Evolutionary conservation across 2,797 vertebrate genomes (phyloP).

Genomic region (Chelon labrosus): DNA sequence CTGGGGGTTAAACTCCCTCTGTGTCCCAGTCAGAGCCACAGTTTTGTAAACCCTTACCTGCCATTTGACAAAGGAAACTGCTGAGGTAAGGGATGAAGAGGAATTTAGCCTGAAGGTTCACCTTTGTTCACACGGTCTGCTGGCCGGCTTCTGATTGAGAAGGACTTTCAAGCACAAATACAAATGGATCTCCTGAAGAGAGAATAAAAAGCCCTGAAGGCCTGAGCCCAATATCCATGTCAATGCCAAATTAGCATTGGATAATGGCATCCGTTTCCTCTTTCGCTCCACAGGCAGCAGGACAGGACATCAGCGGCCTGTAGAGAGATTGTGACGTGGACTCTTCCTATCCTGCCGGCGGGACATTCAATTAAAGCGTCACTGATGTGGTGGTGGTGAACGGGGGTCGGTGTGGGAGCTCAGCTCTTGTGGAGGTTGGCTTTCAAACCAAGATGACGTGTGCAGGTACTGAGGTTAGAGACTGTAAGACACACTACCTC

Average conservation of each 20-base stretch:
- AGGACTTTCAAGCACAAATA: slow-evolving; percentile 49
- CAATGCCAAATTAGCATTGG: slow-evolving; percentile 69
- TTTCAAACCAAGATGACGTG: not conserved
- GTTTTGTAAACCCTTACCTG: slow-evolving; percentile 48
- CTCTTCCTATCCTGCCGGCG: slow-evolving; percentile 55
- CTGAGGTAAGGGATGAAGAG: slow-evolving; percentile 38
- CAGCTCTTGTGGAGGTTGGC: slow-evolving; percentile 9
- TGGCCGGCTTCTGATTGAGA: slow-evolving; percentile 5
- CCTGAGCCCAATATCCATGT: slow-evolving; percentile 52
- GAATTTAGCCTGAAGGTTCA: slow-evolving; percentile 34
- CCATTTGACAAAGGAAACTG: slow-evolving; percentile 48
- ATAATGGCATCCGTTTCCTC: slow-evolving; percentile 74
- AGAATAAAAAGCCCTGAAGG: slow-evolving; percentile 7
- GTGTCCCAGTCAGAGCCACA: slow-evolving; percentile 5
- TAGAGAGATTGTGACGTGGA: slow-evolving; percentile 60
- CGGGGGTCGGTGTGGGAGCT: not conserved
- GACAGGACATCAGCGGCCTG: slow-evolving; percentile 50
- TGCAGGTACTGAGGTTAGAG: not conserved
- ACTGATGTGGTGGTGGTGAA: slow-evolving; percentile 1
- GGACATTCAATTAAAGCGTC: slow-evolving; percentile 61
- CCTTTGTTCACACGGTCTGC: slow-evolving; percentile 27
- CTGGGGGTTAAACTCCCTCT: slow-evolving; percentile 20
- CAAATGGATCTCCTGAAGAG: slow-evolving; percentile 53
- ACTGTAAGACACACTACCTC: no score
- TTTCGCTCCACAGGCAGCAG: slow-evolving; percentile 53